Evolutionary conservation across 2,888 invertebrate species (phyloP), one percentile per base, ranked within the genome.

Genomic region (Serripes groenlandicus): DNA sequence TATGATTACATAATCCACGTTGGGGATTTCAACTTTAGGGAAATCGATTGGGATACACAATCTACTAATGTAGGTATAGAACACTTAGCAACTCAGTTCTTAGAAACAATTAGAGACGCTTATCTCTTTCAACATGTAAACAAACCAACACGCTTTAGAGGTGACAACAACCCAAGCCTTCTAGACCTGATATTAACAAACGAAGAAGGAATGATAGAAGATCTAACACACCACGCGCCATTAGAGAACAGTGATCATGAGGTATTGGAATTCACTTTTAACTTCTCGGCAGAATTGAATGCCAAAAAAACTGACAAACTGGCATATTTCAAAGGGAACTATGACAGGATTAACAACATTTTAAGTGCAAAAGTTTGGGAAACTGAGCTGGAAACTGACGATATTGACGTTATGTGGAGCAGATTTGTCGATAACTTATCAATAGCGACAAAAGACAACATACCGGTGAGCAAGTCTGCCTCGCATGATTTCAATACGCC

Each of bases 241-340:
- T 21, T 62, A 62, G 62, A 34, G 18, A 62, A 62, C 32, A 62
- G 62, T 62, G 62, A 62, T 34, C 62, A 62, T 34, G 62, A 62
- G n/a, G 34, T n/a, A 15, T 11, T 62, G 3, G 62, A 62, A 62
- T 62, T 62, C n/a, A n/a, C 32, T n/a, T n/a, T n/a, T n/a, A n/a
- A n/a, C n/a, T n/a, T n/a, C n/a, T n/a, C n/a, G n/a, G n/a, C n/a
- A n/a, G n/a, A n/a, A n/a, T n/a, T n/a, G n/a, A n/a, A n/a, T n/a
- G n/a, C n/a, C n/a, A n/a, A n/a, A n/a, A n/a, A n/a, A n/a, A n/a
- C n/a, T n/a, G n/a, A n/a, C n/a, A 62, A 62, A 34, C 62, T 62
- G 23, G 34, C 32, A 18, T 62, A 30, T 23, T 15, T n/a, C 34
- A 62, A 62, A 62, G 62, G 62, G n/a, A 34, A 62, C n/a, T 62